Base-by-base conservation (phyloP, 1,140 invertebrate genomes). In the Caenorhabditis briggsae region DNA sequence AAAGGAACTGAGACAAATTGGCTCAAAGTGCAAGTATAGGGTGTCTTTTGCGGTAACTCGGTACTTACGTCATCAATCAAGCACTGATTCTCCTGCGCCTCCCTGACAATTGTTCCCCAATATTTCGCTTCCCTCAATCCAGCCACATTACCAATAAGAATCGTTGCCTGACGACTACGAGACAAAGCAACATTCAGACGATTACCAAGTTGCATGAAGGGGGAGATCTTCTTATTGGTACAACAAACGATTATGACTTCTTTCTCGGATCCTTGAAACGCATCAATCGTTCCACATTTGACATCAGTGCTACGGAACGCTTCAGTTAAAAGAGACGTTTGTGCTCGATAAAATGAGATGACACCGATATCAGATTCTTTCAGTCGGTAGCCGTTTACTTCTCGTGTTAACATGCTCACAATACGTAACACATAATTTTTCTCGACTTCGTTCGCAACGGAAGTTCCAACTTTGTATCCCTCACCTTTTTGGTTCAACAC, bases 231-330 rank as follows among this genome's bases (percentile, higher is more conserved):
- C 5, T 18, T 8, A 8, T 46, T 70, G 11, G 64, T 70, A 46
- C 64, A 70, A 18, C 64, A 70, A 16, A 70, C 64, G 18, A 70
- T 70, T 6, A 70, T 46, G 2, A 70, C 64, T 23, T 70, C 64
- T 43, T 20, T n/a, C 18, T 70, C 64, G 46, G 64, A 18, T 70
- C 64, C 64, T 46, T 70, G 64, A 46, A 70, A 70, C 1, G 64
- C 41, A 23, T 70, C 64, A 14, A 70, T n/a, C 5, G 64, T 70
- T 70, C 64, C 64, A 70, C 64, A 70, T 46, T 70, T 70, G 5
- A 70, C 41, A 46, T 18, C 18, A 11, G 33, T 43, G n/a, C 41
- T 41, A 16, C 64, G 33, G 3, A 70, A 70, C 12, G 64, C 64
- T 70, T 70, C 64, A 70, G 64, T 70, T 5, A 70, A 33, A 43